Evolutionary conservation across 2,113 vertebrate genomes (phyloP), one percentile per base, ranked within the genome.

Genomic region (Melanerpes formicivorus): DNA sequence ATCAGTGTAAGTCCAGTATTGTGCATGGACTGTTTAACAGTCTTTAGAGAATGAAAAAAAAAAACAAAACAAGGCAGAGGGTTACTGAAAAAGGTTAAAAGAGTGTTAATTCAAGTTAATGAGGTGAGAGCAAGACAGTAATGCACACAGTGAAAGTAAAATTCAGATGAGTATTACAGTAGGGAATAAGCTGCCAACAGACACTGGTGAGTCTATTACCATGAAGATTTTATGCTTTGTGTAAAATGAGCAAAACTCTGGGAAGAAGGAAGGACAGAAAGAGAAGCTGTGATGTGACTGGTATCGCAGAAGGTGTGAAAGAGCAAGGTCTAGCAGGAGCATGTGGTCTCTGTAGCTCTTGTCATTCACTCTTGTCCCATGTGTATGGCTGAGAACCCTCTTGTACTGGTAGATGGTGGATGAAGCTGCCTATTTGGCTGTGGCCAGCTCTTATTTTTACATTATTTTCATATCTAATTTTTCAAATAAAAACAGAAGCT

Each of bases 71-170:
- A 76, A 93, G 54, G 58, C 34, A 82, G 66, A 80, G 34, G 79
- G 87, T 90, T 91, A 66, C 73, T 84, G 90, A 67, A 94, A 86
- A 88, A 42, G 34, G 64, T 93, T 90, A 85, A 84, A 94, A 80
- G 84, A 44, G 4, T 76, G 58, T 88, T 95, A 93, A 90, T 86
- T 95, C 64, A 75, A 71, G 66, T 76, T 91, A 94, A 91, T 82
- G 44, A 81, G 54, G 71, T 86, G 73, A 92, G 93, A 94, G 56
- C 63, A 66, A 84, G 93, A 81, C 86, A 90, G 85, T 63, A 77
- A 56, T 48, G 25, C 3, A 1, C 23, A 11, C 29, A 34, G 56
- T 63, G 79, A 90, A 67, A 65, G 60, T 37, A 86, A 84, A 90
- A 66, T 65, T 80, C n/a, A 25, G 66, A 50, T 70, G 30, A 48